Base-by-base conservation (phyloP, 2,113 vertebrate species). In the Gavia stellata region DNA sequence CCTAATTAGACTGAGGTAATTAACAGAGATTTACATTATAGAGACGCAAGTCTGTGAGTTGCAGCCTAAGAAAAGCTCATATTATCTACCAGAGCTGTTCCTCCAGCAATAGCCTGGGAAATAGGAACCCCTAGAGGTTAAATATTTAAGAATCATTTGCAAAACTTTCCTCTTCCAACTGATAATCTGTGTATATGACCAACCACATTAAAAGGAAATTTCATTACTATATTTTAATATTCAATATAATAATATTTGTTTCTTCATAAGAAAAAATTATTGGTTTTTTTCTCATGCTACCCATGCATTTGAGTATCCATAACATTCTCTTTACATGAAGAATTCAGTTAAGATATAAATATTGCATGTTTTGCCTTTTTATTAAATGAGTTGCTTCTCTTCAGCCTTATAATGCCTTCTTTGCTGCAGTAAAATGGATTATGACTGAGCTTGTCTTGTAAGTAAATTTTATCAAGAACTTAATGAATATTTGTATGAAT, bases 381-480 rank as follows among this genome's bases (percentile, higher is more conserved):
- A 97, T 97, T 95, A 91, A 98, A 92, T 58, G 12, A 71, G 79
- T 97, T 98, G 82, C 95, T 98, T 98, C 83, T 97, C 96, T 98
- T 95, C 97, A 99, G 99, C 99, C 99, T 78, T 99, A 99, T 96
- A 99, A 99, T 92, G 98, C 99, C 93, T 98, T 99, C 97, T 98
- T 99, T 94, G 98, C 99, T 67, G 98, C 99, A 68, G 97, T 99
- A 82, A 99, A 99, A 98, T 99, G 99, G 99, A 98, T 99, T 97
- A 98, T 99, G 98, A 99, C 99, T 33, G 99, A 99, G 97, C 98
- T 99, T 93, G 98, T 99, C 98, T 98, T 99, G 99, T 99, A 99
- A 99, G 99, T 98, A 98, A 72, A 97, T 93, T 91, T 95, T 74
- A 73, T 77, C 74, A 81, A 63, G 44, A 94, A 79, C 44, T 42